Conservation (phyloP, 2,797 vertebrate species). For the Chiroxiphia lanceolata region DNA sequence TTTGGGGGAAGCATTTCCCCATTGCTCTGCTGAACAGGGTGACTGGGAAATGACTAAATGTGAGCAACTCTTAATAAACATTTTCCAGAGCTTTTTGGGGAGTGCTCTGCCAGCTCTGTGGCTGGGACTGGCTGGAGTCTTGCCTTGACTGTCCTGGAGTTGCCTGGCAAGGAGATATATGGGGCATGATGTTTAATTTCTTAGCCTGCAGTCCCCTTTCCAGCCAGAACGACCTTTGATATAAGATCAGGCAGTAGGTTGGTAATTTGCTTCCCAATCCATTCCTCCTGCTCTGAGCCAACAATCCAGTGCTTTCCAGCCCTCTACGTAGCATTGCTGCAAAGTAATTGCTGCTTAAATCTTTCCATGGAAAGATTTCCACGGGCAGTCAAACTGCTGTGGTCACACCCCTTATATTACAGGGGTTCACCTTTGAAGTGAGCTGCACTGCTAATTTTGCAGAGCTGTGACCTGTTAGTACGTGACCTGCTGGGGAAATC, state of each 20-base stretch:
- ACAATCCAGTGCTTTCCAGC: not conserved
- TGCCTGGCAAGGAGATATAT: not conserved
- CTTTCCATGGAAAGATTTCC: not conserved
- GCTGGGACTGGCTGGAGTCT: not conserved
- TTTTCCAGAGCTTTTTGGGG: not conserved
- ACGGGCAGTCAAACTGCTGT: not conserved
- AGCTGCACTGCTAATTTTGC: not conserved
- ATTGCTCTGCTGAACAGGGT: not conserved
- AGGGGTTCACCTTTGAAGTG: not conserved
- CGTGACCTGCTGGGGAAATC: not conserved
- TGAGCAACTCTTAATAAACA: not conserved
- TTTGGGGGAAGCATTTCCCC: not conserved
- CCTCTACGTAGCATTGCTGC: fast-evolving
- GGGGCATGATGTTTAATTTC: not conserved
- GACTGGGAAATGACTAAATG: not conserved
- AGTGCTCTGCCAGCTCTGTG: not conserved
- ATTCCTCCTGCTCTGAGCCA: not conserved
- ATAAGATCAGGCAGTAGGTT: not conserved
- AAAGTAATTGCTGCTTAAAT: not conserved
- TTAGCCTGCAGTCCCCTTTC: not conserved
- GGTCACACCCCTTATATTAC: not conserved
- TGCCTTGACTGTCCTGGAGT: not conserved
- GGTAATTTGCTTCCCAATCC: not conserved
- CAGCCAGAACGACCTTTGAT: not conserved
- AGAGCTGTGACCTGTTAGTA: not conserved